Conservation (phyloP, 2,888 invertebrate genomes). For the Oconnorella tubifera region DNA sequence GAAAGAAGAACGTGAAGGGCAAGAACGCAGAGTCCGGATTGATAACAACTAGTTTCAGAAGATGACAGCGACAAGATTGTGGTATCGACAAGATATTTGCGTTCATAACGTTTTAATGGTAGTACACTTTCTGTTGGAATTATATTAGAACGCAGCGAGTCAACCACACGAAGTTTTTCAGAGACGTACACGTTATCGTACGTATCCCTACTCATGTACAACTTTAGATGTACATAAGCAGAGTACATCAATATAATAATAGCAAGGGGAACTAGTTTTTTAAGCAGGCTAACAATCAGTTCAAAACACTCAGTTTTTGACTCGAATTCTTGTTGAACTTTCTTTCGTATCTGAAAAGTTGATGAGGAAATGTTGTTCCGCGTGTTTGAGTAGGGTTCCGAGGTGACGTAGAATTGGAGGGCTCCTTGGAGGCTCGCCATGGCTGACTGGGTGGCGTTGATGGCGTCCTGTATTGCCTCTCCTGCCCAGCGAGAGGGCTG, state of each 20-base stretch:
- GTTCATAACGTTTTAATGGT: conserved; percentile 42
- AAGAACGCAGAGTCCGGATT: conserved; percentile 39
- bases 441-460: conserved; percentile 36
- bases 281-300: conserved; percentile 25
- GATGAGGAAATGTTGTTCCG: conserved; percentile 26
- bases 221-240: conserved; percentile 33
- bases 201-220: conserved; percentile 41
- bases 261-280: conserved; percentile 27
- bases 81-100: conserved; percentile 40
- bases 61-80: conserved; percentile 34
- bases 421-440: conserved; percentile 27
- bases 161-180: conserved; percentile 30
- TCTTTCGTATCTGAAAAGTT: conserved; percentile 25
- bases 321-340: conserved; percentile 26
- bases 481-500: conserved; percentile 36
- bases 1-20: conserved; percentile 39
- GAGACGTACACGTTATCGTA: conserved; percentile 46
- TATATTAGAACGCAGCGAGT: conserved; percentile 23
- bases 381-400: conserved; percentile 29
- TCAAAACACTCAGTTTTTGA: conserved; percentile 30
- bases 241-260: conserved; percentile 31
- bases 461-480: conserved; percentile 36
- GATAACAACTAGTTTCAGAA: conserved; percentile 35
- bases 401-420: conserved; percentile 31
- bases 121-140: conserved; percentile 33